A percentile compares a stretch with the other conserved stretches of the same genome.
Evolutionary conservation across 2,797 vertebrate genomes (phyloP).

Genomic region (Anguilla megastoma): DNA sequence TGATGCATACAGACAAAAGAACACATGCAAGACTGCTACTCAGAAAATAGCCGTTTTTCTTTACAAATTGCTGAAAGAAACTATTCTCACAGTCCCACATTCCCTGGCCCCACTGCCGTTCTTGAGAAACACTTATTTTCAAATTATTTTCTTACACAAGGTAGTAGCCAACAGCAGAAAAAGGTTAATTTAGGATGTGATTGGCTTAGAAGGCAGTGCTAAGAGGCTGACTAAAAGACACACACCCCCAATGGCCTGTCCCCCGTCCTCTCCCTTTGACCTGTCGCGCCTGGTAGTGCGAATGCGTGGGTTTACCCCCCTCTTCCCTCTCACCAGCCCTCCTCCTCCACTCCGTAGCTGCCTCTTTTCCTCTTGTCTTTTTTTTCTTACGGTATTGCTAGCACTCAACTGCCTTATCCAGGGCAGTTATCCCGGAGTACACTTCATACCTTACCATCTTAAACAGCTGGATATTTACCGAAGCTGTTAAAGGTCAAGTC

Average conservation of each 20-base stretch:
- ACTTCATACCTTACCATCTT: background rate
- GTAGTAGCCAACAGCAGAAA: background rate
- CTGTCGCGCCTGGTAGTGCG: background rate
- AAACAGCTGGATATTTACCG: background rate
- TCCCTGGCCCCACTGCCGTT: background rate
- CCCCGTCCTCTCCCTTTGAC: background rate
- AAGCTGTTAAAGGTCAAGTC: background rate
- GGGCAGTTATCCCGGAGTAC: background rate
- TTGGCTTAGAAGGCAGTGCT: background rate
- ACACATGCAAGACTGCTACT: background rate
- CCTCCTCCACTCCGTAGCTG: background rate
- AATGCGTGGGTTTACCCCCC: background rate
- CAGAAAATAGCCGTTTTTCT: background rate
- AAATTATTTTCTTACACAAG: background rate
- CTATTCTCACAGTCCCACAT: background rate
- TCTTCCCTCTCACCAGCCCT: background rate
- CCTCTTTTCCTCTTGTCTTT: background rate
- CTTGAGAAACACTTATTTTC: background rate
- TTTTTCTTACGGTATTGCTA: background rate
- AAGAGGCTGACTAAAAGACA: background rate
- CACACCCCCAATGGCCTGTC: background rate
- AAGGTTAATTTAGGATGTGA: background rate
- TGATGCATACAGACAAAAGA: background rate
- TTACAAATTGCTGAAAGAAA: background rate
- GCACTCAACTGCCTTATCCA: background rate